Percentiles rank a stretch among this genome's conserved stretches.
These are phyloP conservation scores for Bugula neritina DNA, from an alignment of 2,888 invertebrate species.

Conservation along the genomic window DNA sequence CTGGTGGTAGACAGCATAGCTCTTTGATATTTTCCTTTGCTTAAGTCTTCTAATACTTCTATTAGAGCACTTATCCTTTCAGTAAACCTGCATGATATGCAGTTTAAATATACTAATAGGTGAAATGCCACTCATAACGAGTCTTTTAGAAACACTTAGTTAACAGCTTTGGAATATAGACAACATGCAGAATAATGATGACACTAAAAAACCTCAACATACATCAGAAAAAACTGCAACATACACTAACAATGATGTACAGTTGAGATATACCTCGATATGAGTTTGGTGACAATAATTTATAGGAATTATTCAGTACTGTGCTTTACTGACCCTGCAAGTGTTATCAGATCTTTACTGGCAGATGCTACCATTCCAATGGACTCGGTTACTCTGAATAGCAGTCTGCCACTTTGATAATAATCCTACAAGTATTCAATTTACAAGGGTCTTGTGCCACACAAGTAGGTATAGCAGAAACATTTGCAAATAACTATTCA, in stretches of 20 bases:
- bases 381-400: background rate
- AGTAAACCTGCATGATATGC: conserved; percentile 62
- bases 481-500: no score
- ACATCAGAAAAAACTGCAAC: no score
- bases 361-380: background rate
- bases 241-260: no score
- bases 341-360: background rate
- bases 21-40: conserved; percentile 63
- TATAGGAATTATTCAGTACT: no score
- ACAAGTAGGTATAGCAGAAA: no score
- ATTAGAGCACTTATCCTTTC: conserved; percentile 83
- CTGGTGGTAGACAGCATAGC: conserved; percentile 60
- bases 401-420: background rate
- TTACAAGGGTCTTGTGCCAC: no score
- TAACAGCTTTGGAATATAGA: conserved; percentile 16
- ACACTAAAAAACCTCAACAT: no score
- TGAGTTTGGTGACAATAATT: no score
- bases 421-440: background rate
- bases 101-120: background rate
- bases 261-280: no score
- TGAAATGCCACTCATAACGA: no score
- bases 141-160: no score
- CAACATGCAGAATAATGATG: background rate
- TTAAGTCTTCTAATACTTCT: conserved; percentile 67
- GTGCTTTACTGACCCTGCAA: background rate